Base-by-base conservation (phyloP, 2,888 invertebrate species). In the Deilephila elpenor region DNA sequence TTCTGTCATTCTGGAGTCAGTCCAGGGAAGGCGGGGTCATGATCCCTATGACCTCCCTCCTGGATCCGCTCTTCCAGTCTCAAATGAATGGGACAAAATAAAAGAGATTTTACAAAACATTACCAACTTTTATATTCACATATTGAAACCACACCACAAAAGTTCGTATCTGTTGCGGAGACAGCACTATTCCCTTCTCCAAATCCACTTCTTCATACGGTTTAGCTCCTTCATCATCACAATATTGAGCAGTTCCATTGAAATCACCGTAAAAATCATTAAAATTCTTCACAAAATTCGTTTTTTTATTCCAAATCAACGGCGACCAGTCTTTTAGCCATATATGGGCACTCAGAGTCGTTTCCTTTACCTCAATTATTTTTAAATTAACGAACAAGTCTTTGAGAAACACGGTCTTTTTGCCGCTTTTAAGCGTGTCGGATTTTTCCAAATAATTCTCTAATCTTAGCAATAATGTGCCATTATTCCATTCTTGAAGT, bases 391-490 rank as follows among this genome's bases (percentile, higher is more conserved):
- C 83, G 77, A 97, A 96, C 0, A 97, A 78, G 72, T 95, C 89
- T 92, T 95, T 88, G 0, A 97, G 79, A 80, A 95, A 89, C 0
- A 97, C 89, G 6, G 85, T 90, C 8, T 95, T 96, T 0, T 95
- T 85, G 4, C 95, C 89, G 0, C 96, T 96, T n/a, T 94, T 90
- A 0, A 84, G 82, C 74, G 79, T 75, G 53, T 98, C 98, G 0
- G 92, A 88, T 51, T 93, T 95, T 84, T 97, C 97, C 71, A 97
- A 95, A 80, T 97, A 95, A 84, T 98, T 97, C 84, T 98, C 98
- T 1, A 98, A 85, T 59, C 98, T 95, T 4, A 98, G 79, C n/a
- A 98, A 88, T 6, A 97, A 81, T 1, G 95, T 93, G 0, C 91
- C 90, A 0, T 93, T 94, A 64, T 95, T 95, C 97, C 97, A 97